A percentile compares a stretch with the other conserved stretches of the same genome.
Conservation (phyloP, 2,888 invertebrate species). For the Stictocephala bisonia region DNA sequence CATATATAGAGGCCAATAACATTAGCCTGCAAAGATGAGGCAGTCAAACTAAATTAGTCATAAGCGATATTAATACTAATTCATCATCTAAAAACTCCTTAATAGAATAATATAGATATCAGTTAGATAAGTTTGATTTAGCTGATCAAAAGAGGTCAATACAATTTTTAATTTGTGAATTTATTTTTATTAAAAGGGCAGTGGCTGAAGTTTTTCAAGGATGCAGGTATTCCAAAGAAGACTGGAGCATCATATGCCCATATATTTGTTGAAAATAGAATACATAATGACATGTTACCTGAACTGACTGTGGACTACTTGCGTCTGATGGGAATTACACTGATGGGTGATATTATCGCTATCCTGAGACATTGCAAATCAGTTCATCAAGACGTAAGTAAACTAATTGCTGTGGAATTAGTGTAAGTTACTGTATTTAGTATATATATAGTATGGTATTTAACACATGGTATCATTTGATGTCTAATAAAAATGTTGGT, state of each 20-base stretch:
- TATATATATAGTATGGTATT: no score
- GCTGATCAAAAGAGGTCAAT: neutral
- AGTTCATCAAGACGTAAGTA: conserved; percentile 66
- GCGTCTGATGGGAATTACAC: conserved; percentile 86
- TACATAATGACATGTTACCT: conserved; percentile 85
- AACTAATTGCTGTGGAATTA: no score
- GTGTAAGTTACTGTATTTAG: no score
- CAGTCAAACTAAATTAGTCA: no score
- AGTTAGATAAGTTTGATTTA: neutral
- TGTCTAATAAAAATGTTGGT: no score
- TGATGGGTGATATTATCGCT: conserved; percentile 74
- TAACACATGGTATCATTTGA: no score
- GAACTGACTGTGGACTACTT: conserved; percentile 90
- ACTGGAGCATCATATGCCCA: conserved; percentile 86
- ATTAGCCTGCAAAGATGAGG: no score
- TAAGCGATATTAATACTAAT: no score
- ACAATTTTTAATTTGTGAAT: neutral
- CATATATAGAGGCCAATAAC: no score
- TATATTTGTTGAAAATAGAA: conserved; percentile 87
- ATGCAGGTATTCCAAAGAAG: conserved; percentile 84
- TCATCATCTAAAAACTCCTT: no score
- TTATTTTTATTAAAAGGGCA: conserved; percentile 66
- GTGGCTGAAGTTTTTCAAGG: conserved; percentile 90
- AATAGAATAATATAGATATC: neutral
- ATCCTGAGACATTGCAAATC: conserved; percentile 73